These are phyloP conservation scores for Benthosema pterotum DNA, from an alignment of 2,797 vertebrate genomes.

Conservation along the genomic window DNA sequence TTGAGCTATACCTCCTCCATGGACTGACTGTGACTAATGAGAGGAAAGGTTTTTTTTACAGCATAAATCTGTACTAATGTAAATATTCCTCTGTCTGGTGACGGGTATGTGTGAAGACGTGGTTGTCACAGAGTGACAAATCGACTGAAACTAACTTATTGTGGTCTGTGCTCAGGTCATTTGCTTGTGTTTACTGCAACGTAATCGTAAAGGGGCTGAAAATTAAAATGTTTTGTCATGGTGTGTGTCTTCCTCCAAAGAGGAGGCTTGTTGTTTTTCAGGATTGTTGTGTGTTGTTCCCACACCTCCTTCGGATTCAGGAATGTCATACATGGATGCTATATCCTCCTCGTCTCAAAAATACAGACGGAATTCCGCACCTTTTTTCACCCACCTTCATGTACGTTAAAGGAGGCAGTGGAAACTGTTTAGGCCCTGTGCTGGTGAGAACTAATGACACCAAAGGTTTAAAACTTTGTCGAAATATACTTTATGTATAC, in stretches of 20 bases:
- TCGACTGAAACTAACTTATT: constrained; percentile 2
- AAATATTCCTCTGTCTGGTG: constrained; percentile 5
- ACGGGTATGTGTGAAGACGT: not conserved
- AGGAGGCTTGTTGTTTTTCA: constrained; percentile 39
- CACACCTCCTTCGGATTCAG: constrained; percentile 56
- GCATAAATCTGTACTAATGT: constrained; percentile 1
- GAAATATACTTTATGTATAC: no score
- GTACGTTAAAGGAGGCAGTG: constrained; percentile 14
- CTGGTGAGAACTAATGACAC: not conserved
- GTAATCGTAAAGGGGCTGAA: not conserved
- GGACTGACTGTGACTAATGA: not conserved
- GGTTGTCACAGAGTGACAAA: constrained; percentile 2
- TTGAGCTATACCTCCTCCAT: not conserved
- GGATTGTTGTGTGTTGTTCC: constrained; percentile 45
- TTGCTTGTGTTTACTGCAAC: constrained; percentile 28
- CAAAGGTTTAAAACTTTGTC: not conserved
- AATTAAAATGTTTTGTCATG: constrained; percentile 37
- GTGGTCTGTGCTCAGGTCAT: constrained; percentile 37
- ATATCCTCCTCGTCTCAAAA: constrained; percentile 72
- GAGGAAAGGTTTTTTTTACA: not conserved
- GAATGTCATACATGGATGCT: constrained; percentile 71
- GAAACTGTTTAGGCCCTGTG: constrained; percentile 6
- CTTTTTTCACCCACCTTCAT: constrained; percentile 41
- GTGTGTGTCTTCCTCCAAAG: constrained; percentile 37
- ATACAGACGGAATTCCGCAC: constrained; percentile 64